Base-by-base conservation (phyloP, 2,888 invertebrate species). In the Pandemis heparana region DNA sequence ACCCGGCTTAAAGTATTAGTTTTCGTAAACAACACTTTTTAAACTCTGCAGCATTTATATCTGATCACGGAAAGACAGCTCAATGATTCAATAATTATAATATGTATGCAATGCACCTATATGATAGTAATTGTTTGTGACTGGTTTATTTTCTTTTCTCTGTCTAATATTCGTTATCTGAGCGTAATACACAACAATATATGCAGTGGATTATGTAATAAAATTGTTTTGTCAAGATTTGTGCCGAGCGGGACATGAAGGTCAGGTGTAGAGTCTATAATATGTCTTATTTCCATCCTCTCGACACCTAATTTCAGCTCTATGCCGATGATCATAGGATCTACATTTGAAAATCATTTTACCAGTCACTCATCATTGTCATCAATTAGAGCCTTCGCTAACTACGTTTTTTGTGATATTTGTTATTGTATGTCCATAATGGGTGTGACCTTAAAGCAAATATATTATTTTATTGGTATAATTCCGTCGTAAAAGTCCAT, bases 161-260 rank as follows among this genome's bases (percentile, higher is more conserved):
- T 51, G n/a, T 7, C 43, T 6, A n/a, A n/a, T 16, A 16, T 51
- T n/a, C 48, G 6, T n/a, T 51, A 51, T 51, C 48, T n/a, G n/a
- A 51, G 16, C 12, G 10, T 10, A 10, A 5, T 4, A 46, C 46
- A 51, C 16, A 32, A 51, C 16, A 32, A 51, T 51, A 5, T 6
- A 51, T 5, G 16, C 51, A 7, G 8, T 16, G 51, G 23, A 23
- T 56, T 56, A 56, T 56, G 23, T 10, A 56, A 56, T 56, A 56
- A 56, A 12, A 56, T 23, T 12, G 56, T 56, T 23, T 56, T 56
- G 56, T 56, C 56, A 23, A 56, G 23, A 56, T 56, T 56, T 23
- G 56, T 23, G 23, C 18, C 18, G 23, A 10, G 23, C 56, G 12
- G 23, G 10, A 23, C 23, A 18, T 53, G 56, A 23, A 56, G 56